Percentiles rank a stretch among this genome's conserved stretches.
phyloP scores from a whole-genome alignment of 2,113 vertebrate genomes.

The Melozone crissalis region DNA sequence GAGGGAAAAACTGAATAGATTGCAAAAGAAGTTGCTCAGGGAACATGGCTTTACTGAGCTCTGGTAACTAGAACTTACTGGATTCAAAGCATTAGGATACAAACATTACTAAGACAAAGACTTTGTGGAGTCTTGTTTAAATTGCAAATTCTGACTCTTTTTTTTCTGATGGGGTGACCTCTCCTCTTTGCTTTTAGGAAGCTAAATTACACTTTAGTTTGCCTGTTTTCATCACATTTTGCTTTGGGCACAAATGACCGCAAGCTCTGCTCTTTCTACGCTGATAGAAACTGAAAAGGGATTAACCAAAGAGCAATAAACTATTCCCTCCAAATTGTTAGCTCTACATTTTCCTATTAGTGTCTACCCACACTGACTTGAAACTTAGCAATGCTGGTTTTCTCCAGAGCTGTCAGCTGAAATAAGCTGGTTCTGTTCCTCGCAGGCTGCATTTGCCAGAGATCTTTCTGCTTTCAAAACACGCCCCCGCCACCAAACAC shows the following conservation, averaged over 20 bases:
- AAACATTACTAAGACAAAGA: not conserved
- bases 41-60: not conserved
- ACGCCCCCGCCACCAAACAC: not conserved
- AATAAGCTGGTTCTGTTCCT: slow-evolving; percentile 2
- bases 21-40: slow-evolving; percentile 12
- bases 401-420: slow-evolving; percentile 36
- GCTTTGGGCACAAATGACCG: not conserved
- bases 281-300: slow-evolving; percentile 46
- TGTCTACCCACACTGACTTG: slow-evolving; percentile 41
- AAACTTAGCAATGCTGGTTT: slow-evolving; percentile 29
- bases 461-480: slow-evolving; percentile 7
- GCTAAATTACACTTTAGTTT: slow-evolving; percentile 15
- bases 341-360: slow-evolving; percentile 45
- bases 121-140: not conserved
- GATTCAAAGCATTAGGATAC: not conserved
- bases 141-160: not conserved
- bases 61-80: slow-evolving; percentile 24
- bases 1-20: not conserved
- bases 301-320: slow-evolving; percentile 50
- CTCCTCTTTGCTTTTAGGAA: slow-evolving; percentile 17
- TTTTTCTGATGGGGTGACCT: not conserved
- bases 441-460: not conserved
- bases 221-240: slow-evolving; percentile 22
- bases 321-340: not conserved
- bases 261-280: not conserved